Evolutionary conservation across 2,113 vertebrate species (phyloP).

Genomic region (Neomonachus schauinslandi): DNA sequence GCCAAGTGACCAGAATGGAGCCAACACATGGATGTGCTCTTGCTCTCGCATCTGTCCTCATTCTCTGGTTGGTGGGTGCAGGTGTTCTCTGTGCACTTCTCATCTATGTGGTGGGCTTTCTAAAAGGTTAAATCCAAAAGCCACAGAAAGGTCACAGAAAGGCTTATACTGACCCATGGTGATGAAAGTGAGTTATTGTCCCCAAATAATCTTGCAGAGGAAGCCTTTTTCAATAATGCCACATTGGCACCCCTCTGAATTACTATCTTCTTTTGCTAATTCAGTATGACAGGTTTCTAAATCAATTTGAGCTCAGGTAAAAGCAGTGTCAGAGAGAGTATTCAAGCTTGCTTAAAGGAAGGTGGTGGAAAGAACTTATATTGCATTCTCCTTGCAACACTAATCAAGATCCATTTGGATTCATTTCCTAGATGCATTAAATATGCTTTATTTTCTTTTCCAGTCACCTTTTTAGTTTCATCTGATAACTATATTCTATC

Average conservation of each 20-base stretch:
- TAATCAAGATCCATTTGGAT: conserved; percentile 46
- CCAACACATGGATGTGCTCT: fast-evolving
- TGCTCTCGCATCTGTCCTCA: not conserved
- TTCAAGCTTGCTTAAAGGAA: conserved; percentile 46
- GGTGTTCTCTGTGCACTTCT: not conserved
- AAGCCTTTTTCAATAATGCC: conserved; percentile 68
- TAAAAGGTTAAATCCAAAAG: conserved; percentile 63
- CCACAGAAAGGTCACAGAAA: not conserved
- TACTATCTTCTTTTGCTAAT: conserved; percentile 79
- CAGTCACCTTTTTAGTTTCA: conserved; percentile 44
- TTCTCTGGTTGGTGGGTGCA: not conserved
- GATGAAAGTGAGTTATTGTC: conserved; percentile 64
- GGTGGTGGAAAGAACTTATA: not conserved
- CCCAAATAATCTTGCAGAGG: conserved; percentile 50
- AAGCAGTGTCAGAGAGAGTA: conserved; percentile 64
- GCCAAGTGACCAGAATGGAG: not conserved
- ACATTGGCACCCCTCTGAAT: conserved; percentile 74
- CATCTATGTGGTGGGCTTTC: conserved; percentile 30
- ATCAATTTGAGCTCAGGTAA: conserved; percentile 75
- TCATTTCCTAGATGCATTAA: conserved; percentile 51
- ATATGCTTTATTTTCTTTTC: conserved; percentile 33
- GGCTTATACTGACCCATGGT: not conserved
- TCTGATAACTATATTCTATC: not conserved
- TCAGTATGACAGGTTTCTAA: conserved; percentile 80
- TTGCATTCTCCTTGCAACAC: conserved; percentile 66